Evolutionary conservation across 2,797 vertebrate species (phyloP).

Genomic region (Anguilla pacifica): DNA sequence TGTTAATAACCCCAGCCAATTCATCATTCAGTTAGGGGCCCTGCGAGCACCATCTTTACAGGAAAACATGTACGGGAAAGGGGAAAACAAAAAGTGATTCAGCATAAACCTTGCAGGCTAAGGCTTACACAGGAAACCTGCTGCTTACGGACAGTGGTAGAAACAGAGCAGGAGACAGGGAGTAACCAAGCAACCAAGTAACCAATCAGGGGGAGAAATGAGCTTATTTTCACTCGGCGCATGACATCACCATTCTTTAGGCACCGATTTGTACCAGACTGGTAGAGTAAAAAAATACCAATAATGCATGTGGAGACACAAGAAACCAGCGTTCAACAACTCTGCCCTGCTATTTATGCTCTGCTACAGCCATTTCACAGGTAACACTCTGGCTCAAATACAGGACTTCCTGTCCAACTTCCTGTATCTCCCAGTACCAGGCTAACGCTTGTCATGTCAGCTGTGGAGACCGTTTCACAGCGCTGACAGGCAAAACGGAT

Average conservation of each 20-base stretch:
- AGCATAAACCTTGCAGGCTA: neutral
- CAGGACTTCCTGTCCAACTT: neutral
- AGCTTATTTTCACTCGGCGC: neutral
- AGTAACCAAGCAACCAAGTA: neutral
- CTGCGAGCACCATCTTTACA: conserved; percentile 19
- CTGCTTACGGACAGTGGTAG: neutral
- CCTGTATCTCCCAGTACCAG: neutral
- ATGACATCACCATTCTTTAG: neutral
- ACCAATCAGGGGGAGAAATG: neutral
- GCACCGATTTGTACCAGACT: neutral
- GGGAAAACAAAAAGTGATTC: conserved; percentile 5
- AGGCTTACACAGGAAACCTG: neutral
- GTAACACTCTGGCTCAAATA: neutral
- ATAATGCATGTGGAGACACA: neutral
- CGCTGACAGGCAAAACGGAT: neutral
- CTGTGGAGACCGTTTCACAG: neutral
- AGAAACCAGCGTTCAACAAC: neutral
- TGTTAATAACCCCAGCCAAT: conserved; percentile 20
- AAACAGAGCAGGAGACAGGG: neutral
- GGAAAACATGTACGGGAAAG: conserved; percentile 15
- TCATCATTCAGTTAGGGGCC: conserved; percentile 18
- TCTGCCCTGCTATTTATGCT: neutral
- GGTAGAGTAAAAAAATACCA: neutral
- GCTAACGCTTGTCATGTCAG: neutral
- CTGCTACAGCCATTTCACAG: neutral